phyloP scores from a whole-genome alignment of 2,888 invertebrate species.

The Polydrusus cervinus region DNA sequence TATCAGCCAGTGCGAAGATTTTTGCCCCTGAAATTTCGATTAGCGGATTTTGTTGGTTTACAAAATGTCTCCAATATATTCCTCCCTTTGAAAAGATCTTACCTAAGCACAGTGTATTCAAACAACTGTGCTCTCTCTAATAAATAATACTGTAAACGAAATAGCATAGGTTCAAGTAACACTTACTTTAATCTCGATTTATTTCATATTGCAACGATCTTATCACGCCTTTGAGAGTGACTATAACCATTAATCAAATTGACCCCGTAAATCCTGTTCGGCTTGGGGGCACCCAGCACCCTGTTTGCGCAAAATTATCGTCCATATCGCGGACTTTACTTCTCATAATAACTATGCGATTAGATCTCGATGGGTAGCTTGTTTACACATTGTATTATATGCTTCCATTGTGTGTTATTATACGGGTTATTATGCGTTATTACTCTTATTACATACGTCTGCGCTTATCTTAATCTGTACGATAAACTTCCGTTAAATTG shows the following conservation, averaged over 20 bases:
- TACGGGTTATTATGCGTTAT: conserved; percentile 59
- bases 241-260: conserved; percentile 50
- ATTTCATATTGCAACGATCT: conserved; percentile 33
- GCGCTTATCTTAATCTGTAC: conserved; percentile 63
- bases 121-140: too few relatives aligned
- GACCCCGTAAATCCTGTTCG: conserved; percentile 47
- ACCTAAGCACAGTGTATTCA: too few relatives aligned
- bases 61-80: too few relatives aligned
- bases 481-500: conserved; percentile 66
- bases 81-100: too few relatives aligned
- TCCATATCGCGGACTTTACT: conserved; percentile 39
- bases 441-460: conserved; percentile 61
- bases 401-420: conserved; percentile 54
- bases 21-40: too few relatives aligned
- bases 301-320: conserved; percentile 54
- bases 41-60: too few relatives aligned
- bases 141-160: not conserved
- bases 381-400: conserved; percentile 55
- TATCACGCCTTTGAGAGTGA: conserved; percentile 38
- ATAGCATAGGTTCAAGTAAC: conserved; percentile 6
- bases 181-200: conserved; percentile 21
- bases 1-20: too few relatives aligned
- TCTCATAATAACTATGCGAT: conserved; percentile 49
- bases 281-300: conserved; percentile 27
- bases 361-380: conserved; percentile 54